Evolutionary conservation across 1,140 invertebrate genomes (phyloP).

Genomic region (Lineus longissimus): DNA sequence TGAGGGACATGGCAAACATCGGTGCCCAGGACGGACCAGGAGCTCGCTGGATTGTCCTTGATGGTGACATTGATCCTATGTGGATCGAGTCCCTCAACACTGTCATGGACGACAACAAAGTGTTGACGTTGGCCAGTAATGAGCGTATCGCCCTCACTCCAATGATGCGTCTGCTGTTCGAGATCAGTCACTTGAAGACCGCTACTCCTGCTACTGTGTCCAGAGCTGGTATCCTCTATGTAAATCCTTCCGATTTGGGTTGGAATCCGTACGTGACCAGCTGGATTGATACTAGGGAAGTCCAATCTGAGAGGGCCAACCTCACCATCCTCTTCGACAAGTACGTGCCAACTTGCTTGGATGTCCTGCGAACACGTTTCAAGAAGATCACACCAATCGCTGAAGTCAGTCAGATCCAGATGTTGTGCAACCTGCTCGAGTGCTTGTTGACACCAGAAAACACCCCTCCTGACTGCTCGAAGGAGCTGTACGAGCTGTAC

Average conservation of each 20-base stretch:
- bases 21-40: conserved; percentile 64
- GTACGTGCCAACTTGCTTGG: conserved; percentile 87
- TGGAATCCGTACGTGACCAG: conserved; percentile 96
- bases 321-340: conserved; percentile 93
- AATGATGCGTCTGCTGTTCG: conserved; percentile 90
- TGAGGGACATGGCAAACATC: conserved; percentile 90
- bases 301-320: conserved; percentile 67
- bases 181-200: conserved; percentile 92
- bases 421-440: conserved; percentile 85
- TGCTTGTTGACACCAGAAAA: conserved; percentile 80
- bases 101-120: conserved; percentile 64
- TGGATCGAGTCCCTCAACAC: conserved; percentile 95
- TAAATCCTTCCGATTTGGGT: conserved; percentile 85
- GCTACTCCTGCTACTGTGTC: conserved; percentile 97
- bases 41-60: conserved; percentile 94
- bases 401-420: conserved; percentile 90
- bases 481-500: conserved; percentile 92
- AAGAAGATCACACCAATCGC: conserved; percentile 93
- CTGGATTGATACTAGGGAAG: conserved; percentile 86
- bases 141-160: conserved; percentile 91
- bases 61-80: conserved; percentile 98
- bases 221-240: conserved; percentile 69
- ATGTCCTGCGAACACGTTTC: conserved; percentile 79
- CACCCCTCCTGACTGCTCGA: conserved; percentile 80
- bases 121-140: conserved; percentile 92